Conservation (phyloP, 2,113 vertebrate genomes). For the Falco punctatus region DNA sequence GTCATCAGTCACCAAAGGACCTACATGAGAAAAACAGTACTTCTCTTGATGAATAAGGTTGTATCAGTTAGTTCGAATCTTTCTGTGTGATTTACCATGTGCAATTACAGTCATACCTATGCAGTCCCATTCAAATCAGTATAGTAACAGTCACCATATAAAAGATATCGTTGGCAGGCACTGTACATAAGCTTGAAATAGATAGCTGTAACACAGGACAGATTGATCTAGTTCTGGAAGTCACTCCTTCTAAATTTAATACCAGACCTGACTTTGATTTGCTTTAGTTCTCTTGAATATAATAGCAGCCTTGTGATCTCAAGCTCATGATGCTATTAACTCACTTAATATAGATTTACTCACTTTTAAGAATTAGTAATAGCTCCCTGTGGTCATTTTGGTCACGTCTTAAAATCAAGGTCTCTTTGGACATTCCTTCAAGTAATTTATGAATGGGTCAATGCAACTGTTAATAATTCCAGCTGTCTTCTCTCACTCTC, state of each 20-base stretch:
- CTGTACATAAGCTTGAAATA: neutral
- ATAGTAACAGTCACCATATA: neutral
- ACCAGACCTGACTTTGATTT: neutral
- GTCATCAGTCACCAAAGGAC: neutral
- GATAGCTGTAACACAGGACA: neutral
- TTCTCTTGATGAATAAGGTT: neutral
- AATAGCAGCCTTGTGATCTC: neutral
- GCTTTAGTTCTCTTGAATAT: neutral
- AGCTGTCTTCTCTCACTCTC: neutral
- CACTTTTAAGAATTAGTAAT: neutral
- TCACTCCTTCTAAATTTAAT: neutral
- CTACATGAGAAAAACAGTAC: neutral
- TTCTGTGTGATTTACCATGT: neutral
- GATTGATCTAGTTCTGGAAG: neutral
- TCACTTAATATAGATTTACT: constrained; percentile 5
- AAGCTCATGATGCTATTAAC: neutral
- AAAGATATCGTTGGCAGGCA: neutral
- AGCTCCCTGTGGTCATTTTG: neutral
- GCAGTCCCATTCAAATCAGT: neutral
- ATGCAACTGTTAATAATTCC: neutral
- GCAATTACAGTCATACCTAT: neutral
- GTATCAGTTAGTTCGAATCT: neutral
- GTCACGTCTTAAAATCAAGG: neutral
- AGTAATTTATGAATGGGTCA: neutral
- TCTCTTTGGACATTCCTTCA: constrained; percentile 9